Evolutionary conservation across 2,888 invertebrate species (phyloP), one percentile per base, ranked within the genome.

Genomic region (Eurytoma adleriae): DNA sequence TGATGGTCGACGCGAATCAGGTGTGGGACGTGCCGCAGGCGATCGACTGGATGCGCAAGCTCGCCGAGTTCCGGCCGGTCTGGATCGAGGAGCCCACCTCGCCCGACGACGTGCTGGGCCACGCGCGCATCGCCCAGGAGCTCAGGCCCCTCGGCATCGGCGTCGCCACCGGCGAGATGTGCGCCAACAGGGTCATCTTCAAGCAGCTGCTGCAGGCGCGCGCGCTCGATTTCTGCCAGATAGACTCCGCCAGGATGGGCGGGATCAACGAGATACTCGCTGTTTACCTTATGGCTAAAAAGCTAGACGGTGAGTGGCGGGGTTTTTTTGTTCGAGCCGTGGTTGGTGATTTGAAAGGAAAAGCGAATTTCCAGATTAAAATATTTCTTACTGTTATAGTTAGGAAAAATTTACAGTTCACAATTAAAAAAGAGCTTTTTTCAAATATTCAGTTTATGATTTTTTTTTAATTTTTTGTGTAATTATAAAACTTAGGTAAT

Each of bases 81-180:
- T 98, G 97, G 97, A 97, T 98, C 78, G 98, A 98, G 90, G 98
- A 98, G 88, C 98, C 98, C 0, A 98, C 98, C 0, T 96, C 96
- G 3, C 97, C 97, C 0, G 98, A 98, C 89, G 98, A 98, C 88
- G 92, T 97, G 3, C 90, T 97, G n/a, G 98, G 97, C 0, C 97
- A 98, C 90, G 95, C 95, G 0, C 91, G 93, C 69, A 97, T 98
- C 83, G 93, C 96, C 0, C 93, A 95, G 88, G 96, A 95, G 74
- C 89, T 95, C 20, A 92, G 94, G 83, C 95, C 96, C 0, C 92
- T 94, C 59, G 95, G 95, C 12, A 96, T 98, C 82, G 95, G 95
- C 3, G 96, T 98, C 56, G 98, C 98, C 0, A 96, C 96, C 0
- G 98, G 98, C 0, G 98, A 98, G 91, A 96, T 96, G 95, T 97